Evolutionary conservation across 2,888 invertebrate genomes (phyloP), one percentile per base, ranked within the genome.

Genomic region (Acronicta aceris): DNA sequence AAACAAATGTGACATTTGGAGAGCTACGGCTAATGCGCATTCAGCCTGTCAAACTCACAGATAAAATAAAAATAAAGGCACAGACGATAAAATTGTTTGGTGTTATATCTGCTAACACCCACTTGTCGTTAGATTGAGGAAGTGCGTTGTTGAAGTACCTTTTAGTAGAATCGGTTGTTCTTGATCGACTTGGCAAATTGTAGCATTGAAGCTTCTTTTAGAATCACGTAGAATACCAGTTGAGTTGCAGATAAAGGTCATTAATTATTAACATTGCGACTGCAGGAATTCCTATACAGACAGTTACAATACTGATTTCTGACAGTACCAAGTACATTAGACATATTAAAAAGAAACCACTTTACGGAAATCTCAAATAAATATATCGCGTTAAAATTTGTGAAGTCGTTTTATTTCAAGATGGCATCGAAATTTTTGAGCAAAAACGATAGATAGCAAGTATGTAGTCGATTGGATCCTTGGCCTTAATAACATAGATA

Each of bases 31-130:
- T 46, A 57, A 45, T 45, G 64, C 78, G 59, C 78, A 74, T 71
- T 76, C 61, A 63, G 63, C 57, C 62, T 77, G 76, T 76, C 78
- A 76, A 74, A 76, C 49, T 59, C 57, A 69, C 53, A 72, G 69
- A 77, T 77, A 71, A 76, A 68, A 77, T 66, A 69, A 61, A 76
- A 77, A 58, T 66, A 61, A 66, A 63, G 59, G 21, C 73, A 57
- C 55, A 62, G 69, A 73, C 47, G 62, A 62, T 62, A 51, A 54
- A 71, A 71, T 16, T 45, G 46, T 15, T 38, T 16, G 42, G 50
- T 47, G 56, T 59, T 72, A 49, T 52, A 55, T 69, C 47, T 66
- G 60, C 51, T 51, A 48, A 65, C 72, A 58, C 78, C 76, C 72
- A 78, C 71, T 47, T 53, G 50, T 59, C 41, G 57, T 67, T 67